A percentile compares a stretch with the other conserved stretches of the same genome.
Evolutionary conservation across 2,113 vertebrate species (phyloP).

Genomic region (Phaetusa simplex): DNA sequence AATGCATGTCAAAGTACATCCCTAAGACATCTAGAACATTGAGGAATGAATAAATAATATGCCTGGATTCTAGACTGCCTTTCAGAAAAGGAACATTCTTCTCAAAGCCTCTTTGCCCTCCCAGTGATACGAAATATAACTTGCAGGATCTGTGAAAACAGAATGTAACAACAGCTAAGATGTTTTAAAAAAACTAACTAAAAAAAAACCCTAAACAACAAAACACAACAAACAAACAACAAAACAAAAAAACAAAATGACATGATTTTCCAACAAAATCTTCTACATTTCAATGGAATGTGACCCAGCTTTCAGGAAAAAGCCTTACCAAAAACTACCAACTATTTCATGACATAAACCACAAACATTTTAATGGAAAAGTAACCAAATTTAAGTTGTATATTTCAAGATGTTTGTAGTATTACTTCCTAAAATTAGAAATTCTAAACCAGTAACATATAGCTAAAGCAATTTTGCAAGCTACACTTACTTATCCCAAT

Average conservation of each 20-base stretch:
- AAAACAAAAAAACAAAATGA: fast-evolving
- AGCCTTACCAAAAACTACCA: neutral
- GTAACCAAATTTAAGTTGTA: neutral
- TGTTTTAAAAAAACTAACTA: neutral
- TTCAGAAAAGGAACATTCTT: neutral
- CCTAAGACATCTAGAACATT: slow-evolving; percentile 11
- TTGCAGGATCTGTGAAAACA: neutral
- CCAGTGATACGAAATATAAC: neutral
- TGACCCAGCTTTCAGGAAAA: neutral
- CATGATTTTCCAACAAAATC: neutral
- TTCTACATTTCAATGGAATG: neutral
- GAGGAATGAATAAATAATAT: slow-evolving; percentile 28
- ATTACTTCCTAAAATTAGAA: neutral
- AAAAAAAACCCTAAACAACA: neutral
- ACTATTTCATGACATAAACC: neutral
- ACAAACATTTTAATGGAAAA: neutral
- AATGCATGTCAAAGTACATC: slow-evolving; percentile 14
- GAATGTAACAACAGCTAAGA: neutral
- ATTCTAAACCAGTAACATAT: neutral
- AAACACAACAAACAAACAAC: neutral
- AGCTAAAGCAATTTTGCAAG: neutral
- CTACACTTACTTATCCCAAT: neutral
- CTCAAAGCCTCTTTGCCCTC: neutral
- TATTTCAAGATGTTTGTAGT: neutral
- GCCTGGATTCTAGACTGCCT: neutral